Conservation (phyloP, 2,888 invertebrate species). For the Volucella zonaria region DNA sequence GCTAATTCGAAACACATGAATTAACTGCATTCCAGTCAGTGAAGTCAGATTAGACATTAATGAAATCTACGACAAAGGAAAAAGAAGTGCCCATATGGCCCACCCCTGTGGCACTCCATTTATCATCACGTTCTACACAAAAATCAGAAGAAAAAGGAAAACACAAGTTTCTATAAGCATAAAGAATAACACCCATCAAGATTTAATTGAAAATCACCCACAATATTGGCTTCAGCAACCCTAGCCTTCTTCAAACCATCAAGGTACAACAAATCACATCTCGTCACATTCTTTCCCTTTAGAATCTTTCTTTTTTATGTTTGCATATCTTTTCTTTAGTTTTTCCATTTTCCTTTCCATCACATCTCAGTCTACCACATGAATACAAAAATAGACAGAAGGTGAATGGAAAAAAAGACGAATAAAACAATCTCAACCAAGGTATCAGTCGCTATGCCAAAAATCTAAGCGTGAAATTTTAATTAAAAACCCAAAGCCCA, state of each 20-base stretch:
- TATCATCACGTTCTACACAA: too few species aligned
- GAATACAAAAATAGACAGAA: neutral
- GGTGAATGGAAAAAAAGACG: constrained; percentile 2
- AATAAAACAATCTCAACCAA: constrained; percentile 24
- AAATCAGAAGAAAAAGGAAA: too few species aligned
- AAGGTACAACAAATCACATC: constrained; percentile 9
- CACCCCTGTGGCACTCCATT: too few species aligned
- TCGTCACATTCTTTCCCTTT: constrained; percentile 6
- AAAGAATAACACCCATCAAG: too few species aligned
- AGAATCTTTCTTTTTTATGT: constrained; percentile 7
- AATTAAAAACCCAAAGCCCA: constrained; percentile 59
- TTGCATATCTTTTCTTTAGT: neutral
- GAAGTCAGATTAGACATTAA: too few species aligned
- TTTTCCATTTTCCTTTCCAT: neutral
- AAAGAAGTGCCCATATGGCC: too few species aligned
- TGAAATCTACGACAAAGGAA: too few species aligned
- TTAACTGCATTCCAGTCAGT: too few species aligned
- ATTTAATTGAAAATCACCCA: too few species aligned
- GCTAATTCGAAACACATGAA: too few species aligned
- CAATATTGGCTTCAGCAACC: neutral
- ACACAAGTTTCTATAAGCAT: too few species aligned
- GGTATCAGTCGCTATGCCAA: constrained; percentile 58
- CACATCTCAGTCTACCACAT: neutral
- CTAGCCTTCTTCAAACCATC: neutral
- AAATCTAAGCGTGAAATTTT: constrained; percentile 70